Evolutionary conservation across 2,888 invertebrate species (phyloP).

Genomic region (Labia minor): DNA sequence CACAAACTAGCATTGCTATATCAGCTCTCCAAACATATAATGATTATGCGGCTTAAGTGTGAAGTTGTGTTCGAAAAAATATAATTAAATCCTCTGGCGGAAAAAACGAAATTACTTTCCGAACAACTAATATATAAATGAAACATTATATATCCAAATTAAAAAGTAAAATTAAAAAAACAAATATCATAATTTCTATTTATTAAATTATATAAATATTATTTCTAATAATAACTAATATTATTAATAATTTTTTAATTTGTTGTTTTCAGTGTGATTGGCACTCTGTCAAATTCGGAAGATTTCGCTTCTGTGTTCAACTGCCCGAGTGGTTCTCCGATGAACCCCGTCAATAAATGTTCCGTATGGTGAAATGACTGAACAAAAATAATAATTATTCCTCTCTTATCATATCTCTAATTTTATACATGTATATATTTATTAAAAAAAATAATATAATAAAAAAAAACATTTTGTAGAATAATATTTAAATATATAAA

Average conservation of each 20-base stretch:
- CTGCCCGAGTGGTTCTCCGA: constrained; percentile 59
- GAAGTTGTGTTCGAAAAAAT: no score
- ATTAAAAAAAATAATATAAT: neutral
- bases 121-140: no score
- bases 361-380: constrained; percentile 58
- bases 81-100: no score
- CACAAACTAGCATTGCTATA: no score
- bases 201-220: no score
- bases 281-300: constrained; percentile 63
- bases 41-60: no score
- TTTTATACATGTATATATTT: constrained; percentile 9
- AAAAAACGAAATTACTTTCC: no score
- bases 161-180: no score
- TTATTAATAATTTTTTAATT: neutral
- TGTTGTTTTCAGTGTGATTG: constrained; percentile 47
- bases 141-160: no score
- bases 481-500: neutral
- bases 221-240: no score
- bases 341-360: constrained; percentile 71
- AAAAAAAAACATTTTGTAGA: neutral
- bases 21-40: no score
- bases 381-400: neutral
- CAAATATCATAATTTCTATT: no score
- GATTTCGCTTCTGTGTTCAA: constrained; percentile 63
- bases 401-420: neutral